A percentile compares a stretch with the other conserved stretches of the same genome.
phyloP scores from a whole-genome alignment of 2,113 vertebrate genomes.

The Festucalex cinctus region DNA sequence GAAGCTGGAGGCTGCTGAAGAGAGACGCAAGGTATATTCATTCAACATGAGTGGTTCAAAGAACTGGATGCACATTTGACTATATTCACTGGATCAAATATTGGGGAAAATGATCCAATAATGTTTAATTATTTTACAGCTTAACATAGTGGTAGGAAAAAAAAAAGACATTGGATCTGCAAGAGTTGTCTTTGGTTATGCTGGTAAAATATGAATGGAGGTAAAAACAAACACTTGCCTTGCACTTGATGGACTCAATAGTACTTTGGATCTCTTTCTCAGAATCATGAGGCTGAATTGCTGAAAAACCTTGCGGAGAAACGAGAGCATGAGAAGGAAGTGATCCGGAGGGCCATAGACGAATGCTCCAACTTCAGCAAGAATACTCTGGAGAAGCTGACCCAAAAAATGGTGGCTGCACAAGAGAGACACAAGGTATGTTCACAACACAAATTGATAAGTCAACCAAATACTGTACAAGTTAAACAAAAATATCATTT shows the following conservation, averaged over 20 bases:
- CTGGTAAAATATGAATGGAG: not conserved
- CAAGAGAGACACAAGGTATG: conserved; percentile 92
- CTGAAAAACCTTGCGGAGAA: conserved; percentile 93
- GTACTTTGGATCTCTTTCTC: not conserved
- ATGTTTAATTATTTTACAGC: not conserved
- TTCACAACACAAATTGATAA: not conserved
- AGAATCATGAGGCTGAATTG: conserved; percentile 90
- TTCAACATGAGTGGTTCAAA: not conserved
- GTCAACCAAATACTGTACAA: not conserved
- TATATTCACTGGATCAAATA: not conserved
- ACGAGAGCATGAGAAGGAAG: conserved; percentile 92
- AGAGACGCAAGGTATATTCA: conserved; percentile 89
- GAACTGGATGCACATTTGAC: not conserved
- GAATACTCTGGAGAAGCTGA: conserved; percentile 86
- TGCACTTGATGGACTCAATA: not conserved
- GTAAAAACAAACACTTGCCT: not conserved
- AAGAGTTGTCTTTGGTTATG: too few relatives aligned
- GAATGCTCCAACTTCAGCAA: conserved; percentile 95
- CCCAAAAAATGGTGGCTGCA: conserved; percentile 84
- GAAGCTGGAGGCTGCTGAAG: conserved; percentile 91
- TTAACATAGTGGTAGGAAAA: too few relatives aligned
- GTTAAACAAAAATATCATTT: not conserved
- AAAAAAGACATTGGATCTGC: too few relatives aligned
- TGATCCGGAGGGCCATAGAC: conserved; percentile 91
- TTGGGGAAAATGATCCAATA: not conserved